phyloP scores from a whole-genome alignment of 2,888 invertebrate genomes.

The Shargacucullia verbasci region DNA sequence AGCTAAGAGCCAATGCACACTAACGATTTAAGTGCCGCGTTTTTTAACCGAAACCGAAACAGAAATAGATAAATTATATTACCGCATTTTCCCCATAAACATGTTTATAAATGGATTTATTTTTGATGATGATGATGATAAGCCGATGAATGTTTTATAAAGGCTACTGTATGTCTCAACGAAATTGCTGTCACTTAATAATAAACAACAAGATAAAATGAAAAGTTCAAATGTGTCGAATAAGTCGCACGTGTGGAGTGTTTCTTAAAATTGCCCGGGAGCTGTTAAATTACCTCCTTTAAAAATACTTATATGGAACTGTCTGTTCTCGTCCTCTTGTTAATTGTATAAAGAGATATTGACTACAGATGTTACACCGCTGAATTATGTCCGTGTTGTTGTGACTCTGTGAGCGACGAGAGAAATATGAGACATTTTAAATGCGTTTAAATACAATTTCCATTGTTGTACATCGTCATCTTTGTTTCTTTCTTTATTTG shows the following conservation, averaged over 20 bases:
- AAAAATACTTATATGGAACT: slow-evolving; percentile 81
- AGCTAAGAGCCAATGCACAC: slow-evolving; percentile 69
- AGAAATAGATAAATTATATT: slow-evolving; percentile 52
- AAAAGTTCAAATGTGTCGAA: slow-evolving; percentile 34
- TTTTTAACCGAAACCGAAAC: slow-evolving; percentile 47
- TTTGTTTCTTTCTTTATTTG: slow-evolving; percentile 44
- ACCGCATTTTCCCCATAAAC: slow-evolving; percentile 30
- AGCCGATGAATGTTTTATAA: slow-evolving; percentile 25
- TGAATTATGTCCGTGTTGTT: slow-evolving; percentile 80
- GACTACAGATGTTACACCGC: slow-evolving; percentile 83
- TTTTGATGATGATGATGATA: too few species aligned
- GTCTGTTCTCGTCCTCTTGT: slow-evolving; percentile 80
- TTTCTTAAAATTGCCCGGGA: slow-evolving; percentile 64
- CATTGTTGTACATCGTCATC: slow-evolving; percentile 68
- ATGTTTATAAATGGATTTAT: slow-evolving; percentile 25
- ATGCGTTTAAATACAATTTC: slow-evolving; percentile 69
- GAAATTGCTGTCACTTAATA: slow-evolving; percentile 40
- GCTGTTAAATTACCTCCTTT: slow-evolving; percentile 79
- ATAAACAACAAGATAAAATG: slow-evolving; percentile 33
- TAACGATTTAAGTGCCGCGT: slow-evolving; percentile 55
- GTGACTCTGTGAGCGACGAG: slow-evolving; percentile 73
- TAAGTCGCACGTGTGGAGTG: slow-evolving; percentile 58
- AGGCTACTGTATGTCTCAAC: slow-evolving; percentile 23
- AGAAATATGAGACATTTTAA: slow-evolving; percentile 83
- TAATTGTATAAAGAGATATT: slow-evolving; percentile 87